A percentile compares a stretch with the other conserved stretches of the same genome.
phyloP scores from a whole-genome alignment of 2,888 invertebrate species.

The Dilophus febrilis region DNA sequence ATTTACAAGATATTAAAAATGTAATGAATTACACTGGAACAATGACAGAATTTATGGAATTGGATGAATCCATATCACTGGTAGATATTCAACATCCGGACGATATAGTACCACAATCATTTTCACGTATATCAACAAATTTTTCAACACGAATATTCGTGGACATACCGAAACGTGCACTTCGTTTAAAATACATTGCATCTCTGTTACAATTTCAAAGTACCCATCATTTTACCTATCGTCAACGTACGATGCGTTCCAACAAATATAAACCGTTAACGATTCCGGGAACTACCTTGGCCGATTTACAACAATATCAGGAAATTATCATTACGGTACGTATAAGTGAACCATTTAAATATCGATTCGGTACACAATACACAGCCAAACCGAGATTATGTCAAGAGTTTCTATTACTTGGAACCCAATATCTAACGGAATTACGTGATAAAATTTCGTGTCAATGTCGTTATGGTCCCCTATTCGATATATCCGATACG shows the following conservation, averaged over 20 bases:
- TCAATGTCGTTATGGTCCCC: conserved; percentile 44
- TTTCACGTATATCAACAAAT: neutral
- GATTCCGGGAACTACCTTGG: conserved; percentile 12
- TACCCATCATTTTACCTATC: conserved; percentile 6
- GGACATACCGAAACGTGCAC: conserved; percentile 8
- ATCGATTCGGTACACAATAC: conserved; percentile 14
- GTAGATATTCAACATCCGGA: conserved; percentile 12
- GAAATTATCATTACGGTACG: conserved; percentile 32
- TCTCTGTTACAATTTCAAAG: conserved; percentile 6
- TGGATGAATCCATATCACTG: conserved; percentile 13
- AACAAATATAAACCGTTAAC: conserved; percentile 1
- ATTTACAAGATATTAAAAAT: neutral
- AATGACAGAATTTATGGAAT: conserved; percentile 9
- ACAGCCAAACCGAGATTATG: conserved; percentile 27
- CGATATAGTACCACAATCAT: conserved; percentile 15
- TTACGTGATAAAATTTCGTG: conserved; percentile 62
- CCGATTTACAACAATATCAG: conserved; percentile 4
- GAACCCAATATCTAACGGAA: conserved; percentile 47
- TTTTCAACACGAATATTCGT: conserved; percentile 8
- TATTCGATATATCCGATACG: conserved; percentile 38
- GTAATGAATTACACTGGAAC: conserved; percentile 10
- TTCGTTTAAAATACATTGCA: conserved; percentile 12
- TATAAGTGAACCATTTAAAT: conserved; percentile 33
- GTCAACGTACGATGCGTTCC: neutral
- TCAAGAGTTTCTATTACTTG: conserved; percentile 45